These are phyloP conservation scores for Zoroaster sp. DNA, from an alignment of 53 echinoderm and acorn worm species.

Conservation along the genomic window DNA sequence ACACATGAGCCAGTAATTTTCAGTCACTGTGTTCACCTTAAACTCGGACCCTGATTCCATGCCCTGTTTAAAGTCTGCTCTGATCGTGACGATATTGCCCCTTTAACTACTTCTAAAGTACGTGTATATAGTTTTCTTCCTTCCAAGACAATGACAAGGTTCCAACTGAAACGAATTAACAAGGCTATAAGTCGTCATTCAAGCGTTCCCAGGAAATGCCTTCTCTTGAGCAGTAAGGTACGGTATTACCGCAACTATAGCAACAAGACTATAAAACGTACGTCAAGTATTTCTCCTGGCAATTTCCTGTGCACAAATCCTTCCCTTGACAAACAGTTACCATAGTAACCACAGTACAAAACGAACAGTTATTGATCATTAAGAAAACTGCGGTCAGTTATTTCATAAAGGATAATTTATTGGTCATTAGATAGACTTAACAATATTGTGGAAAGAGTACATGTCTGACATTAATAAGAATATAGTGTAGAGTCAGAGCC, in stretches of 20 bases:
- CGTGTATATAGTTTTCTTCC: too few species aligned
- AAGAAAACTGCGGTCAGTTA: background rate
- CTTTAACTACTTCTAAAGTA: too few species aligned
- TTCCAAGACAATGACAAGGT: too few species aligned
- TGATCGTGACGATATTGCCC: too few species aligned
- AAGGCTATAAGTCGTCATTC: too few species aligned
- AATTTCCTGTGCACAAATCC: background rate
- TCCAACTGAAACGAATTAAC: too few species aligned
- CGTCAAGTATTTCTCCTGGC: background rate
- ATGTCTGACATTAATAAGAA: background rate
- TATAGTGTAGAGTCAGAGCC: background rate
- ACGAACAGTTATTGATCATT: background rate
- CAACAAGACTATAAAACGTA: slow-evolving; percentile 32
- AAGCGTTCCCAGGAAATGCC: background rate
- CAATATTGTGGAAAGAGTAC: background rate
- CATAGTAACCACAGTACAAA: slow-evolving; percentile 11
- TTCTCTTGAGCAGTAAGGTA: background rate
- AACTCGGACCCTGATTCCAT: too few species aligned
- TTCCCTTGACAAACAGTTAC: background rate
- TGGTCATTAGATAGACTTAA: background rate
- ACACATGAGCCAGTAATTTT: too few species aligned
- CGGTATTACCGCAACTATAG: background rate
- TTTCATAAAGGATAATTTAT: slow-evolving; percentile 5
- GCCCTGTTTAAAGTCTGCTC: too few species aligned
- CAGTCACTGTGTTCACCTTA: too few species aligned